Evolutionary conservation across 2,113 vertebrate species (phyloP).

Genomic region (Tauraco erythrolophus): DNA sequence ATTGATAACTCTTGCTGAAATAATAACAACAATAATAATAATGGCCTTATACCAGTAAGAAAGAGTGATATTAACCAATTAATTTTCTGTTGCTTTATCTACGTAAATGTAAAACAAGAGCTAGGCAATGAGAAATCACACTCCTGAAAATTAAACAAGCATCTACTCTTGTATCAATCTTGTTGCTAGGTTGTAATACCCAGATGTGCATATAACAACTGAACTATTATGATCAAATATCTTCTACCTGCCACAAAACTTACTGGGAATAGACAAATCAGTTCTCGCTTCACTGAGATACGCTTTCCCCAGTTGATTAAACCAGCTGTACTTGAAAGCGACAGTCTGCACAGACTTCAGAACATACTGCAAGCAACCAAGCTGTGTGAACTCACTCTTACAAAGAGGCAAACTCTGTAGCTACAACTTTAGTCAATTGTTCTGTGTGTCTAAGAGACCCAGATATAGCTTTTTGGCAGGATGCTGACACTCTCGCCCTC

Average conservation of each 20-base stretch:
- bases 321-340: neutral
- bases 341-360: neutral
- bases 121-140: neutral
- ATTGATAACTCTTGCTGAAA: neutral
- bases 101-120: neutral
- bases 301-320: neutral
- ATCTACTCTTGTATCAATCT: neutral
- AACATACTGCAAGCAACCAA: neutral
- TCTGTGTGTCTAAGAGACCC: neutral
- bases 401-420: neutral
- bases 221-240: neutral
- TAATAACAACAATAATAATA: too few species aligned
- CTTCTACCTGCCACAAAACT: neutral
- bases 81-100: neutral
- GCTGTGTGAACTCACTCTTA: neutral
- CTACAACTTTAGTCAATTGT: neutral
- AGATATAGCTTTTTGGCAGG: neutral
- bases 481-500: neutral
- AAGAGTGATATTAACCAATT: neutral
- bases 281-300: neutral
- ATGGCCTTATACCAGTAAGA: neutral
- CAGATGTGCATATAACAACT: neutral
- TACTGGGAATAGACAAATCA: neutral
- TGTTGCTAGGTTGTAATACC: neutral
- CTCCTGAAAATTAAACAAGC: constrained; percentile 7